A percentile compares a stretch with the other conserved stretches of the same genome.
Conservation (phyloP, 2,888 invertebrate species). For the Dicycla oo region DNA sequence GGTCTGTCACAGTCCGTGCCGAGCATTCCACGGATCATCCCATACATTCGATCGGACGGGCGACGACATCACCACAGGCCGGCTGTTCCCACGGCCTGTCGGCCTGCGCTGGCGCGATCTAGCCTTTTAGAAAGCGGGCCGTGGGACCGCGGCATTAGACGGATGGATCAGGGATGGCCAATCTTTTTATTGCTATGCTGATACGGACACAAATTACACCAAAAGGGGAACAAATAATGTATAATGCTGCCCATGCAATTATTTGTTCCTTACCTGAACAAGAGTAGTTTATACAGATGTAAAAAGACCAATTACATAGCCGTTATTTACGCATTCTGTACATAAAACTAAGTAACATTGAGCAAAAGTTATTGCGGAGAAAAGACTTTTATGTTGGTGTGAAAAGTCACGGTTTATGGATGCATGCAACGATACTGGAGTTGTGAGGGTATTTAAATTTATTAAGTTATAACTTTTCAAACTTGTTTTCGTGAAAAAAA, state of each 20-base stretch:
- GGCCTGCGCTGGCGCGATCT: too few species aligned
- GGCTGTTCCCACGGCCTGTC: too few species aligned
- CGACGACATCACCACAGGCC: too few species aligned
- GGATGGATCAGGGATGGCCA: slow-evolving; percentile 3
- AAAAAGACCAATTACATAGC: background rate
- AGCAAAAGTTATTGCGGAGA: background rate
- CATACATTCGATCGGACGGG: too few species aligned
- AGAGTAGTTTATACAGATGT: background rate
- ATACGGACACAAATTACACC: background rate
- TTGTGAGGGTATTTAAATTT: background rate
- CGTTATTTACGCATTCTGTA: background rate
- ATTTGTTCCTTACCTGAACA: background rate
- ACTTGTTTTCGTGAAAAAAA: too few species aligned
- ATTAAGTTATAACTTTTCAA: too few species aligned
- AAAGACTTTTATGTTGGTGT: background rate
- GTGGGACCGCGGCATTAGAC: too few species aligned
- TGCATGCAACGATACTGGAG: background rate
- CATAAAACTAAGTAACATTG: background rate
- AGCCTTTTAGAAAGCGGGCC: too few species aligned
- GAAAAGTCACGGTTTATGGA: background rate
- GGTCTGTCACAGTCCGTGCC: too few species aligned
- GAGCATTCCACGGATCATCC: too few species aligned
- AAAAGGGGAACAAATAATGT: background rate
- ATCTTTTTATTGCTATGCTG: slow-evolving; percentile 6
- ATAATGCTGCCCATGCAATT: background rate